phyloP scores from a whole-genome alignment of 2,113 vertebrate species.

The Oreochromis niloticus region DNA sequence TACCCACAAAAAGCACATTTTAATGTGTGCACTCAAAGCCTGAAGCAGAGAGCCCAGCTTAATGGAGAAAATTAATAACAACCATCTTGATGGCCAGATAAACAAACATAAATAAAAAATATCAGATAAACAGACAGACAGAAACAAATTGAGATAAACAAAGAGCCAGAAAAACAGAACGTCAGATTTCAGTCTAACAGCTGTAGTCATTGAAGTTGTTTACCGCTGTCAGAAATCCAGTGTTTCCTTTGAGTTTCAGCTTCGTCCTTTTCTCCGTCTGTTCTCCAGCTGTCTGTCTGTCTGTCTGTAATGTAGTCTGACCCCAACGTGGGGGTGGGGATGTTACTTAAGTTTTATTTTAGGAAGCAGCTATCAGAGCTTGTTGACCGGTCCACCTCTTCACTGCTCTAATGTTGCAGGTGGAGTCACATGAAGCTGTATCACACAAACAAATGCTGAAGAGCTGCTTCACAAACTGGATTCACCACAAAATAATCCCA shows the following conservation, averaged over 20 bases:
- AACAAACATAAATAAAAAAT: background rate
- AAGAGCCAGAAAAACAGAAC: background rate
- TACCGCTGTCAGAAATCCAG: background rate
- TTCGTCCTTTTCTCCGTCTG: background rate
- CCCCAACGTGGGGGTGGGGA: background rate
- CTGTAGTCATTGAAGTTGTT: background rate
- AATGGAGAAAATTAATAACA: background rate
- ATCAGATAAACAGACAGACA: background rate
- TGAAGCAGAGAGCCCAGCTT: background rate
- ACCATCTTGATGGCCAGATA: background rate
- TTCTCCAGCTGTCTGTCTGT: background rate
- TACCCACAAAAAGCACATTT: background rate
- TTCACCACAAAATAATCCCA: background rate
- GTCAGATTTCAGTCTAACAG: background rate
- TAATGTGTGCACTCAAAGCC: background rate
- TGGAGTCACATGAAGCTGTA: background rate
- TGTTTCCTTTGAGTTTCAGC: background rate
- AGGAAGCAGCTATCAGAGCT: background rate
- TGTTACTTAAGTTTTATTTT: slow-evolving; percentile 33
- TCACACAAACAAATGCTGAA: background rate
- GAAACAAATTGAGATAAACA: background rate
- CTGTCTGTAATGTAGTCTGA: background rate
- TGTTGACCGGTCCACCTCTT: background rate
- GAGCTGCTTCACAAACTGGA: background rate
- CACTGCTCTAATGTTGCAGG: background rate